Evolutionary conservation across 2,797 vertebrate genomes (phyloP).

Genomic region (Valencia hispanica): DNA sequence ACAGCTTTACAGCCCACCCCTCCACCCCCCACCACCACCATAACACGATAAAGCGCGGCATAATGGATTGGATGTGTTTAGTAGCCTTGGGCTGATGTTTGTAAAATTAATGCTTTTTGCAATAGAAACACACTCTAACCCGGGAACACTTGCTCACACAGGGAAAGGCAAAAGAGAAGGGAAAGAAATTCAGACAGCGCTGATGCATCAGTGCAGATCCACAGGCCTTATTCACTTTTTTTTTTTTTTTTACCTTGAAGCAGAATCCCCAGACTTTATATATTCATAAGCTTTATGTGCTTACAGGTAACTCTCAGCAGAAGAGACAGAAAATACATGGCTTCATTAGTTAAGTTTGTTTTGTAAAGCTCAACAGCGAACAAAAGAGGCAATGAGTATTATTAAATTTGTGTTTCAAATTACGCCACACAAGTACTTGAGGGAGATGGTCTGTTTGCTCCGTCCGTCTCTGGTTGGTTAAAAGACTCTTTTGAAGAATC

Average conservation of each 20-base stretch:
- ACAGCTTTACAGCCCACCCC: slow-evolving; percentile 81
- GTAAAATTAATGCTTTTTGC: slow-evolving; percentile 83
- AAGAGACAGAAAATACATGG: slow-evolving; percentile 54
- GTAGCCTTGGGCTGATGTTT: slow-evolving; percentile 83
- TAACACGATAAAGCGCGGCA: slow-evolving; percentile 83
- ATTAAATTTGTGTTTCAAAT: slow-evolving; percentile 69
- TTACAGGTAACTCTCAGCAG: slow-evolving; percentile 41
- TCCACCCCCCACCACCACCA: slow-evolving; percentile 29
- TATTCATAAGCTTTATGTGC: slow-evolving; percentile 39
- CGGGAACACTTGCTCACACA: slow-evolving; percentile 51
- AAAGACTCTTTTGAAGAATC: slow-evolving; percentile 51
- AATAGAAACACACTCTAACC: slow-evolving; percentile 72
- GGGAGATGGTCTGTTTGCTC: slow-evolving; percentile 48
- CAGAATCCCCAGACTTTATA: slow-evolving; percentile 50
- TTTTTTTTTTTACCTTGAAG: slow-evolving; percentile 36
- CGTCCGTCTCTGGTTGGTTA: slow-evolving; percentile 41
- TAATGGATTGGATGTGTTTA: slow-evolving; percentile 85
- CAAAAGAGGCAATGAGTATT: slow-evolving; percentile 44
- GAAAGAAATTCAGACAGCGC: slow-evolving; percentile 53
- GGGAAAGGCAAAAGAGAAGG: slow-evolving; percentile 31
- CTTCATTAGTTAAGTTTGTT: slow-evolving; percentile 61
- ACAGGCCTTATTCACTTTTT: slow-evolving; percentile 60
- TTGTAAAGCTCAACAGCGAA: slow-evolving; percentile 37
- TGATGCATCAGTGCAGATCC: slow-evolving; percentile 67
- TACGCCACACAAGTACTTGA: slow-evolving; percentile 36